These are phyloP conservation scores for Alouatta palliata DNA, from an alignment of 2,113 vertebrate genomes.

Conservation along the genomic window DNA sequence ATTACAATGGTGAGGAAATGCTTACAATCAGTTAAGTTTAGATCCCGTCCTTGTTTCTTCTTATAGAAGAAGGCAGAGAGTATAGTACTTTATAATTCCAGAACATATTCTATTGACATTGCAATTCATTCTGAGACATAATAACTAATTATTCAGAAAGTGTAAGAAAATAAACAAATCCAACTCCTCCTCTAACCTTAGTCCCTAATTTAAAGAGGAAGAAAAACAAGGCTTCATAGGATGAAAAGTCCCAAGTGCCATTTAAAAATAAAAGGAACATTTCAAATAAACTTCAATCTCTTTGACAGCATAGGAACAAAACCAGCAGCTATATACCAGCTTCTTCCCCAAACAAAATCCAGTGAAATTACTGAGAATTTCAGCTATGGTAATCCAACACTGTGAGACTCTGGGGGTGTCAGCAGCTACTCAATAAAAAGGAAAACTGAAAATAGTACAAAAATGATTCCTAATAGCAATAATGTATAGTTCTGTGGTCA, in stretches of 20 bases:
- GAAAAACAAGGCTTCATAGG: not conserved
- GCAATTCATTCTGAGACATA: not conserved
- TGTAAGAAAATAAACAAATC: conserved; percentile 34
- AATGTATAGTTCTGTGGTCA: conserved; percentile 75
- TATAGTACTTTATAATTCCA: not conserved
- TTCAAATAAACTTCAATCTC: conserved; percentile 42
- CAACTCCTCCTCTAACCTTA: not conserved
- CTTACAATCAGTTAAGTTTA: not conserved
- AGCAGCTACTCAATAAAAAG: conserved; percentile 75
- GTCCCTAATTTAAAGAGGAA: conserved; percentile 29
- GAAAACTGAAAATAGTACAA: conserved; percentile 75
- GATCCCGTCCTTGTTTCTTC: not conserved
- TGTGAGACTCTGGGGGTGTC: conserved; percentile 30
- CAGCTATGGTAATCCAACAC: conserved; percentile 67
- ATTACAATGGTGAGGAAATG: not conserved
- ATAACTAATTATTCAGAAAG: conserved; percentile 44
- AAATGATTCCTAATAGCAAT: conserved; percentile 73
- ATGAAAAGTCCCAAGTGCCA: conserved; percentile 10
- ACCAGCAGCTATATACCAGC: not conserved
- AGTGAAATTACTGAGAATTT: conserved; percentile 28
- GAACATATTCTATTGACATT: not conserved
- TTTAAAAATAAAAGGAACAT: conserved; percentile 41
- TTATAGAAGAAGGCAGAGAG: not conserved
- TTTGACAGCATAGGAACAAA: conserved; percentile 24
- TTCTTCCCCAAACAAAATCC: conserved; percentile 46